Evolutionary conservation across 2,113 vertebrate species (phyloP), one percentile per base, ranked within the genome.

Genomic region (Erinaceus europaeus): DNA sequence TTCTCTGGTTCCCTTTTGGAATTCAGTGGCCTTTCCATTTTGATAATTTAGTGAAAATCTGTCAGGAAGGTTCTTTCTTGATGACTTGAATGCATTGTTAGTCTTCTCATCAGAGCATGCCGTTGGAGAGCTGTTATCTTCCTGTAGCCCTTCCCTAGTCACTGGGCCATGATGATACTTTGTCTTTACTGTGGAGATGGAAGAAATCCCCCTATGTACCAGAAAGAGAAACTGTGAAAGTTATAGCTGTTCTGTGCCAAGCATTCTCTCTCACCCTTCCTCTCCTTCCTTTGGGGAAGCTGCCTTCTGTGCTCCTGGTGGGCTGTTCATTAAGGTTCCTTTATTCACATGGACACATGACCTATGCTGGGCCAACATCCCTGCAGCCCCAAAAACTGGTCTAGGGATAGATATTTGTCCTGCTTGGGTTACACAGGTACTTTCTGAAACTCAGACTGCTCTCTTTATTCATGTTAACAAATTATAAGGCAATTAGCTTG

Each of bases 1-100:
- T 53, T 53, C 75, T 84, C 32, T 84, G 72, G 65, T 68, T 57
- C 68, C 74, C 44, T 89, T 89, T 65, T 65, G 79, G 50, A 86
- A 34, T 76, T 86, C 38, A 90, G 0, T 79, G 40, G n/a, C 36
- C 27, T 84, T 84, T 82, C 65, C 9, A 10, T 62, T 81, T 82
- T 36, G 46, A 76, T 42, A 4, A 23, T 32, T 62, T n/a, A 4
- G 20, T 61, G 46, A n/a, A 50, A 68, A 75, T 27, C 52, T 21
- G 20, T 64, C 61, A 80, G 52, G 48, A 52, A 21, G 17, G 27
- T n/a, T 84, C 62, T 89, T 93, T 34, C 65, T 68, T 68, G 20
- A 21, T 87, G 14, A 20, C 55, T 75, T 44, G 21, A 65, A 13
- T n/a, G 10, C 59, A 29, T 84, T 69, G 73, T 48, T n/a, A 65